Evolutionary conservation across 2,113 vertebrate species (phyloP).

Genomic region (Todiramphus saurophagus): DNA sequence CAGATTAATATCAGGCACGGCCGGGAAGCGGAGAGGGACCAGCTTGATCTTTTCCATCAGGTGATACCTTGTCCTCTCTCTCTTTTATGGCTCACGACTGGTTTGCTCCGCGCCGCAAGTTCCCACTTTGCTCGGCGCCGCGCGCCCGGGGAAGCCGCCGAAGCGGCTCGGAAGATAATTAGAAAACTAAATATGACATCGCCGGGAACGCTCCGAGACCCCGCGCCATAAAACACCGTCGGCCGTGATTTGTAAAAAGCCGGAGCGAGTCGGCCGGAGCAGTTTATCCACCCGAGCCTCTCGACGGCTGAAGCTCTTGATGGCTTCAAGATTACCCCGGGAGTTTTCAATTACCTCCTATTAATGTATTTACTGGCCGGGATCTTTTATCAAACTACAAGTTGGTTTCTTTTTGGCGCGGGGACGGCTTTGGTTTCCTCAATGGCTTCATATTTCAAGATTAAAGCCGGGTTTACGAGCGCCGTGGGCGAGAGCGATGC

Average conservation of each 20-base stretch:
- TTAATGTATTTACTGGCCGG: constrained; percentile 71
- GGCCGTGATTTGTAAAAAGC: not conserved
- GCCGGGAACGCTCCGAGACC: not conserved
- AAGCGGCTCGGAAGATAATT: constrained; percentile 28
- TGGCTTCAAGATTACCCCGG: constrained; percentile 63
- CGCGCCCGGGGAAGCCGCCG: not conserved
- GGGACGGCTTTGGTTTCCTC: constrained; percentile 62
- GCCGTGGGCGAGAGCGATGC: constrained; percentile 70
- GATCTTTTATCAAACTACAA: constrained; percentile 65
- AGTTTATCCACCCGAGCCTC: not conserved
- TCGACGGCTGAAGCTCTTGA: not conserved
- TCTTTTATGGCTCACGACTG: not conserved
- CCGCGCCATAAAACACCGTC: not conserved
- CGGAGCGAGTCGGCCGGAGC: not conserved
- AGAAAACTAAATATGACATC: constrained; percentile 17
- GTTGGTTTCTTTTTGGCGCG: constrained; percentile 27
- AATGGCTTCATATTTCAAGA: constrained; percentile 76
- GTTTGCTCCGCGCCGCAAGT: not conserved
- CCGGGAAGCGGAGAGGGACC: not conserved
- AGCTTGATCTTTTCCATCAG: not conserved
- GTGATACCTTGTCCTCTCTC: not conserved
- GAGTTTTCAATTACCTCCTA: constrained; percentile 75
- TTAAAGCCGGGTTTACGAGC: constrained; percentile 66
- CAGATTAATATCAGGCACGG: not conserved
- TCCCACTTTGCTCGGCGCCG: not conserved